Conservation (phyloP, 2,797 vertebrate genomes). For the Gymnoscopelus microlampas region DNA sequence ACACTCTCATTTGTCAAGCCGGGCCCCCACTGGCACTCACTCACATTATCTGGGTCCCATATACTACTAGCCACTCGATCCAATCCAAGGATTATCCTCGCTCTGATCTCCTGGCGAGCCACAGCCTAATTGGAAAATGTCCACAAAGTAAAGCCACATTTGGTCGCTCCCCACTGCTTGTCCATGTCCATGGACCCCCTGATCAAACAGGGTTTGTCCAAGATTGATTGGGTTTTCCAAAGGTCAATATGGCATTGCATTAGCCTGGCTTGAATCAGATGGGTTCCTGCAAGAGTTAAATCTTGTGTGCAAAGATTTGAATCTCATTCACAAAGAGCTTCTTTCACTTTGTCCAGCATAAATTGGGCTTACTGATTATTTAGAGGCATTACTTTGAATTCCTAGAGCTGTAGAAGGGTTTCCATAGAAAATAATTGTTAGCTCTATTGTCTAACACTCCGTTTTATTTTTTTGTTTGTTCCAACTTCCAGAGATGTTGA, state of each 20-base stretch:
- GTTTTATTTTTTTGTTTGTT: conserved; percentile 16
- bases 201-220: conserved; percentile 16
- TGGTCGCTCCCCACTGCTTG: conserved; percentile 30
- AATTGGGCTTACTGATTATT: conserved; percentile 27
- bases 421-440: conserved; percentile 24
- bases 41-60: conserved; percentile 40
- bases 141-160: conserved; percentile 61
- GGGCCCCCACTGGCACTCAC: conserved; percentile 23
- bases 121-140: conserved; percentile 65
- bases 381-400: conserved; percentile 27
- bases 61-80: conserved; percentile 31
- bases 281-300: conserved; percentile 27
- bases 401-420: conserved; percentile 22
- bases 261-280: conserved; percentile 11
- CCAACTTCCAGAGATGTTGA: conserved; percentile 36
- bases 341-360: conserved; percentile 38
- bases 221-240: conserved; percentile 6
- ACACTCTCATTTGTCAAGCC: conserved; percentile 40
- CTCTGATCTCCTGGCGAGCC: conserved; percentile 63
- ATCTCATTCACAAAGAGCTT: conserved; percentile 38
- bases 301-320: conserved; percentile 30
- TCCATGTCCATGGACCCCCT: conserved; percentile 7
- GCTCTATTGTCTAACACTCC: conserved; percentile 10
- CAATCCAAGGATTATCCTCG: conserved; percentile 67
- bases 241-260: conserved; percentile 2